Base-by-base conservation (phyloP, 2,888 invertebrate genomes). In the Eupeodes latifasciatus region DNA sequence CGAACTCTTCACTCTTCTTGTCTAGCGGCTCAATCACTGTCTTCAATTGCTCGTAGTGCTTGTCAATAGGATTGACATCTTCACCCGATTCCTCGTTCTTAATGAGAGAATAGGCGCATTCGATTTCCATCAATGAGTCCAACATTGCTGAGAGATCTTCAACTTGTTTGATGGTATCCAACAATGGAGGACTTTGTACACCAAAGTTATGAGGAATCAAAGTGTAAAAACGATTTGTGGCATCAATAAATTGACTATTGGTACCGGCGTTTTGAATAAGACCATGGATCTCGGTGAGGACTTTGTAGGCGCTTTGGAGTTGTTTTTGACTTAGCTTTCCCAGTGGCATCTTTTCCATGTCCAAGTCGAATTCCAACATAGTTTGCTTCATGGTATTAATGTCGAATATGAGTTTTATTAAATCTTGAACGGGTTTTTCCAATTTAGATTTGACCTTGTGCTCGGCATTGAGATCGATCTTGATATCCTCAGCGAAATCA, bases 291-390 rank as follows among this genome's bases (percentile, higher is more conserved):
- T 97, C 96, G 0, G 95, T 95, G 34, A 99, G 94, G 0, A 99
- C 96, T 72, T 94, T 94, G 92, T 97, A 99, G 0, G 99, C 99
- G 51, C 95, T 94, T 91, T 97, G 96, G 80, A 99, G 96, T 94
- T 99, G 98, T 78, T 96, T 96, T 92, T 97, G 96, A 2, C 98
- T 98, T 12, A 99, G 93, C 94, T 99, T 99, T 34, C 99, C 99
- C 10, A 99, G 94, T 0, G 99, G 99, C 99, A 99, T 99, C 94
- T 99, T 99, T 89, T 98, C 98, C 91, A 97, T 95, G 93, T 99
- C 99, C 90, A 99, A 94, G 94, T 99, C 98, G 94, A 98, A 99
- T 92, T 99, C 98, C 92, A 97, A 93, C 96, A 99, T 96, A 0
- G 98, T 96, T 92, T 96, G 96, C 92, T 98, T 98, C 99, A 99